Evolutionary conservation across 2,113 vertebrate genomes (phyloP).

Genomic region (Spermophilus dauricus): DNA sequence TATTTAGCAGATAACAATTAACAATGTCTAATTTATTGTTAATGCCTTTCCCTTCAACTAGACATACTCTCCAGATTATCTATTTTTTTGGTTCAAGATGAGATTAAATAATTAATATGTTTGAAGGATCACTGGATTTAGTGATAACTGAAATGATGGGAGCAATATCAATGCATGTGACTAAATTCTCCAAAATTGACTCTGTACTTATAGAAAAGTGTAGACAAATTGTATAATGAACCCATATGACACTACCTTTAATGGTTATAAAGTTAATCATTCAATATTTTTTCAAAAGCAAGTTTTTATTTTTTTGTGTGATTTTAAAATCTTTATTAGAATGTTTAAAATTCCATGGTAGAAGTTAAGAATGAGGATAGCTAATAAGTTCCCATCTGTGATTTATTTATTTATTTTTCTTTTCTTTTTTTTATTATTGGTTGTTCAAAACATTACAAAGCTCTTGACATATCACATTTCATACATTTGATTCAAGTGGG

Average conservation of each 20-base stretch:
- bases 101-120: slow-evolving; percentile 3
- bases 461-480: no score
- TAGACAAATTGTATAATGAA: not conserved
- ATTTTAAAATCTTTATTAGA: not conserved
- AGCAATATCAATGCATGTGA: not conserved
- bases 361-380: not conserved
- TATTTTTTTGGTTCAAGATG: not conserved
- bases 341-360: slow-evolving; percentile 21
- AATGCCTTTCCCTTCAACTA: not conserved
- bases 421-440: no score
- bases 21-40: not conserved
- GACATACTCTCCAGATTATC: not conserved
- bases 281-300: not conserved
- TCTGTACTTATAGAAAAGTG: not conserved
- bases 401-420: not conserved
- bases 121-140: not conserved
- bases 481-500: no score
- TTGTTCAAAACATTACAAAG: no score
- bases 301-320: not conserved
- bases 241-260: not conserved
- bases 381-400: not conserved
- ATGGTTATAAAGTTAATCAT: slow-evolving; percentile 19
- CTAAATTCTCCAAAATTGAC: not conserved
- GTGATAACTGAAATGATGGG: not conserved
- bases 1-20: not conserved